Evolutionary conservation across 2,888 invertebrate genomes (phyloP), one percentile per base, ranked within the genome.

Genomic region (Onthophagus sagittarius): DNA sequence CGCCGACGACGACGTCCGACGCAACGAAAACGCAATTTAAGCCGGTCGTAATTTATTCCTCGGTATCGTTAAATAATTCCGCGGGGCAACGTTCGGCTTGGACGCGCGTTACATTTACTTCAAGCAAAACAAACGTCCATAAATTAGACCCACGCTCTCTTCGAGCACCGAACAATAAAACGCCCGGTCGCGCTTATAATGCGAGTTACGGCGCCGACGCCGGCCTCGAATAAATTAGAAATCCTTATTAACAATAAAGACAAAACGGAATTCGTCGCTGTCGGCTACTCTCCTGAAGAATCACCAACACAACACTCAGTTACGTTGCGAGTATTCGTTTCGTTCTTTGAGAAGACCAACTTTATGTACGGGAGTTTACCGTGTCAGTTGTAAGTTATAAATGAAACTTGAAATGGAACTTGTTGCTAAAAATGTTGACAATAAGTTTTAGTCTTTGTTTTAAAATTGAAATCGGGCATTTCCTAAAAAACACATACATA

Each of bases 281-380:
- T 75, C 71, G 75, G 75, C 73, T 72, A 73, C 71, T 73, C 73
- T 72, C 63, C 23, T 23, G 23, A 23, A 23, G 23, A 23, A 23
- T 23, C 23, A 2, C 23, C 23, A 23, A 23, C 23, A 23, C 23
- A 23, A 23, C 23, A 23, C 23, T 23, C 2, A 23, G 23, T 23
- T 53, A 9, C 6, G 6, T 11, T 7, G 39, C 39, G 39, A 53
- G 39, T 11, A 11, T 53, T 53, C 39, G 39, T 53, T 53, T 11
- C 39, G 23, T 53, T 53, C 39, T 53, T 53, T 11, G 39, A 53
- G 23, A 23, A 23, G 2, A 53, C 2, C 39, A 53, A 53, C 39
- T 53, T 53, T 53, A 53, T 53, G 39, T 53, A 11, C 39, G 39
- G 23, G 39, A 53, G 9, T 53, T 53, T 53, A 53, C 6, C 39